These are phyloP conservation scores for Casuarius casuarius DNA, from an alignment of 2,113 vertebrate species.

Conservation along the genomic window DNA sequence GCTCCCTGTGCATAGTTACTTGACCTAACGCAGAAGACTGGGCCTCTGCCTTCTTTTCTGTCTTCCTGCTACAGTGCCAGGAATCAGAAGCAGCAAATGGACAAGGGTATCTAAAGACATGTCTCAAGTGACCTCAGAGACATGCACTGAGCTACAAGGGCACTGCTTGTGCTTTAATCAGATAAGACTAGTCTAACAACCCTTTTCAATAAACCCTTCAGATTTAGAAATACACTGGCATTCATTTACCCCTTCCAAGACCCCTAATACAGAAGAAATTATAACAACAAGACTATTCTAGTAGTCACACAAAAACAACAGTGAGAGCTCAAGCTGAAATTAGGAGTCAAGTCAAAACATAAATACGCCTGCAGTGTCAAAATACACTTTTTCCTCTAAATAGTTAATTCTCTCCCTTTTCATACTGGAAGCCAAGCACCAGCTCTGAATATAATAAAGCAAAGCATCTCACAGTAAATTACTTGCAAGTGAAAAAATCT, in stretches of 20 bases:
- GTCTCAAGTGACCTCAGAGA: neutral
- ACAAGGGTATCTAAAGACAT: neutral
- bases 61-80: neutral
- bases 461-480: conserved; percentile 15
- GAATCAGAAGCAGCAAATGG: neutral
- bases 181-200: neutral
- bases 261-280: neutral
- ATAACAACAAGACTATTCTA: neutral
- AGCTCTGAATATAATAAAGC: neutral
- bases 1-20: neutral
- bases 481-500: neutral
- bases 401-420: neutral
- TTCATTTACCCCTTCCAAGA: neutral
- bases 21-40: neutral
- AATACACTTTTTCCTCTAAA: neutral
- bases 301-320: neutral
- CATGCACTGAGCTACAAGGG: neutral
- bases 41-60: neutral
- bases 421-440: neutral
- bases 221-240: neutral
- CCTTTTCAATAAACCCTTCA: neutral
- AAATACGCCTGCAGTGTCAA: neutral
- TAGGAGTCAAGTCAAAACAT: neutral
- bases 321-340: neutral
- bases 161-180: neutral